phyloP scores from a whole-genome alignment of 1,140 invertebrate species.

The Chironomus striatipennis region DNA sequence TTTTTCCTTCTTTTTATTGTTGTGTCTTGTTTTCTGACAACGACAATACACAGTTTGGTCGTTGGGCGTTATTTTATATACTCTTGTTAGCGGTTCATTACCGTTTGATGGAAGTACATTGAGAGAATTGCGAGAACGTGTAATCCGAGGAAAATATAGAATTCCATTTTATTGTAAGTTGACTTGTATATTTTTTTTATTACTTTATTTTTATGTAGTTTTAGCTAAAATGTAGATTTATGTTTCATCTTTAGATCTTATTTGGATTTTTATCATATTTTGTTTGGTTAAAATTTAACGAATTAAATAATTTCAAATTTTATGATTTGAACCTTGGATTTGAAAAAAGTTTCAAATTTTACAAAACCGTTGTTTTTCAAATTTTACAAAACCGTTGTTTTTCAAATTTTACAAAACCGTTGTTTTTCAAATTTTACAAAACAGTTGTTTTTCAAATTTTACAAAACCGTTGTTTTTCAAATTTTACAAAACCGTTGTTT shows the following conservation, averaged over 20 bases:
- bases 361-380: too few relatives aligned
- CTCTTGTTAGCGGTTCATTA: slow-evolving; percentile 59
- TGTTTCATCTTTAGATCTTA: not conserved
- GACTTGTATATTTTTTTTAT: not conserved
- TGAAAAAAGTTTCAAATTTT: too few relatives aligned
- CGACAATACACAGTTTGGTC: slow-evolving; percentile 56
- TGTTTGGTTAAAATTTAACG: too few relatives aligned
- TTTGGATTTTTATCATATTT: too few relatives aligned
- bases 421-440: too few relatives aligned
- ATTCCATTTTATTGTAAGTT: slow-evolving; percentile 31
- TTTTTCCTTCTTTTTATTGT: not conserved
- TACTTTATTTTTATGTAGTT: not conserved
- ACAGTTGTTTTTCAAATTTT: too few relatives aligned
- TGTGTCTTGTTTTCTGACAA: not conserved
- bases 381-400: too few relatives aligned
- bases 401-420: too few relatives aligned
- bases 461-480: too few relatives aligned
- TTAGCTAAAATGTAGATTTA: not conserved
- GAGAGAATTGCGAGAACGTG: slow-evolving; percentile 47
- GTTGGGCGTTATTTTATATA: slow-evolving; percentile 61
- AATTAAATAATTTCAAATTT: too few relatives aligned
- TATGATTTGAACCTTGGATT: too few relatives aligned
- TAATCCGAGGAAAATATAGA: slow-evolving; percentile 46
- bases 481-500: too few relatives aligned
- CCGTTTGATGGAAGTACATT: slow-evolving; percentile 53